Base-by-base conservation (phyloP, 2,797 vertebrate genomes). In the Heterohyrax brucei region DNA sequence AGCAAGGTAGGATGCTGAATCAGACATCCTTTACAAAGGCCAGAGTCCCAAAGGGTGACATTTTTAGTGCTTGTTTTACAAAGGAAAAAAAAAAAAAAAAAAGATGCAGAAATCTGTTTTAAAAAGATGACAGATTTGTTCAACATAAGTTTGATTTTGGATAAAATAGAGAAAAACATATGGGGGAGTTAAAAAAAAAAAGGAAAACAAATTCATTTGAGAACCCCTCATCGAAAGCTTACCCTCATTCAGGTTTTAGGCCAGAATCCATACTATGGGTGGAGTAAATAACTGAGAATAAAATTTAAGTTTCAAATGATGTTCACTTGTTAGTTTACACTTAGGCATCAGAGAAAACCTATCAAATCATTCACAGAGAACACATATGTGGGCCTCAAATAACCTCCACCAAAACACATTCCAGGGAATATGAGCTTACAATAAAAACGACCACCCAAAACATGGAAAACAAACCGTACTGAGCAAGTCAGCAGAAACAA, bases 371-470 rank as follows among this genome's bases (percentile, higher is more conserved):
- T 30, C 75, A 7, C 12, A 46, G 84, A 28, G 16, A 77, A 59
- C 46, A 96, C 1, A 89, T 1, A 88, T 6, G 12, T 3, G 81
- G 30, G 33, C 85, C 33, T 66, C 68, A 91, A 86, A 84, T 75
- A 88, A 83, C 68, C 70, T 18, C 46, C 78, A 75, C 9, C 26
- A 76, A 78, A 68, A 28, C 30, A 75, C 77, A 24, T 28, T 78
- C n/a, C 26, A 76, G 79, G n/a, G n/a, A 80, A 53, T 46, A 76
- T 39, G 61, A 70, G 5, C 53, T 53, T 24, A 84, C 28, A 62
- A 39, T 75, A 91, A 91, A 81, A 84, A 80, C 7, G 84, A 79
- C 68, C 64, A 84, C 72, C 68, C 53, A 88, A 83, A 80, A 80
- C 44, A 80, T 2, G 9, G 81, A 26, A 92, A 96, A 95, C 13